Conservation (phyloP, 2,797 vertebrate species). For the Erpetoichthys calabaricus region DNA sequence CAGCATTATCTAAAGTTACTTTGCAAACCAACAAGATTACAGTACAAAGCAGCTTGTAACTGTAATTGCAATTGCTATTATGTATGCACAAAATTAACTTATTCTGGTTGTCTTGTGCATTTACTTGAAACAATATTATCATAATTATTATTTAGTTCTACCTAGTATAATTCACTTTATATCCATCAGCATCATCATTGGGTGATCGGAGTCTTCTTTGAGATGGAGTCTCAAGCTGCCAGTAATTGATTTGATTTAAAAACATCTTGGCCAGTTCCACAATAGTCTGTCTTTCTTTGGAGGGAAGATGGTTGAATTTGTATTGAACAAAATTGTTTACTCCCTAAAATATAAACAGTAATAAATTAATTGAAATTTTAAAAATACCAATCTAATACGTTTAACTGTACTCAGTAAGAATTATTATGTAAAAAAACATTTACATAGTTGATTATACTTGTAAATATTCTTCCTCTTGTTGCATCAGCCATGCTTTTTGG, state of each 20-base stretch:
- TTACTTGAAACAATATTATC: no score
- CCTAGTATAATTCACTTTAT: slow-evolving; percentile 97
- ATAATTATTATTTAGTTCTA: slow-evolving; percentile 27
- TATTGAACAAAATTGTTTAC: slow-evolving; percentile 98
- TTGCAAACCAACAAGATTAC: no score
- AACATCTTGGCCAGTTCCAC: slow-evolving; percentile 96
- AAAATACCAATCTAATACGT: neutral
- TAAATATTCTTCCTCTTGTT: neutral
- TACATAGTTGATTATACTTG: no score
- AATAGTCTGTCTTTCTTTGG: slow-evolving; percentile 91
- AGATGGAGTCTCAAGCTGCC: slow-evolving; percentile 93
- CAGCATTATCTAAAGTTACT: no score
- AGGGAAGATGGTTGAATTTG: slow-evolving; percentile 94
- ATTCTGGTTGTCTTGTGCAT: no score
- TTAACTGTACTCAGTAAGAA: neutral
- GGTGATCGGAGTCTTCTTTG: slow-evolving; percentile 74
- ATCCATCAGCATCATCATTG: slow-evolving; percentile 75
- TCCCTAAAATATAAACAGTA: slow-evolving; percentile 51
- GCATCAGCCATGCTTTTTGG: neutral
- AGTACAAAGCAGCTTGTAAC: no score
- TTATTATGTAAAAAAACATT: neutral
- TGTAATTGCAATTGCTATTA: no score
- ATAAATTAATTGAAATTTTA: slow-evolving; percentile 2
- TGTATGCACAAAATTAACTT: no score
- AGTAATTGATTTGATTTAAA: slow-evolving; percentile 95